A percentile compares a stretch with the other conserved stretches of the same genome.
Conservation (phyloP, 1,140 invertebrate species). For the Diabrotica undecimpunctata region DNA sequence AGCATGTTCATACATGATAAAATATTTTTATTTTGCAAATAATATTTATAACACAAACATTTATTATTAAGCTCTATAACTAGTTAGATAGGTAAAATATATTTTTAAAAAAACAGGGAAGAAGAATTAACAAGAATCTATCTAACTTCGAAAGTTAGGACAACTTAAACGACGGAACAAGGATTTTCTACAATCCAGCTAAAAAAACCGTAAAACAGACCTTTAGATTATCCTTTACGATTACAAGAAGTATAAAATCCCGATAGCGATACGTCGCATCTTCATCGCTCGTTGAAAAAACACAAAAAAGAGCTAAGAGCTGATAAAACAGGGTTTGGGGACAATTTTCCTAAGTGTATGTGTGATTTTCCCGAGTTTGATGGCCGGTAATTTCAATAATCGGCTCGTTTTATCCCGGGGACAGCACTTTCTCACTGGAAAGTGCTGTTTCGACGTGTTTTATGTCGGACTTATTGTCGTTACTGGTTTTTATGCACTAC, state of each 20-base stretch:
- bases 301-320: neutral
- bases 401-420: constrained; percentile 16
- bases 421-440: constrained; percentile 13
- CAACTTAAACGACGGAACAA: neutral
- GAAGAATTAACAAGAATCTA: no score
- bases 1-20: no score
- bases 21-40: no score
- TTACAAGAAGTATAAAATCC: neutral
- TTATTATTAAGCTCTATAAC: no score
- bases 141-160: neutral
- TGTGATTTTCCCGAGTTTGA: constrained; percentile 22
- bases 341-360: constrained; percentile 21
- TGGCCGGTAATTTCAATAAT: constrained; percentile 24
- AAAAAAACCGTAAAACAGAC: neutral
- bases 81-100: no score
- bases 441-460: constrained; percentile 21
- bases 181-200: neutral
- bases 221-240: neutral
- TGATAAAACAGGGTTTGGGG: neutral
- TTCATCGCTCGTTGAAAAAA: neutral
- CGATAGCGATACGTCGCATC: neutral
- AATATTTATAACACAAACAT: no score
- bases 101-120: no score
- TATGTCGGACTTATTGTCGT: constrained; percentile 18
- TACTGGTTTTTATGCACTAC: constrained; percentile 9